These are phyloP conservation scores for Pelagia noctiluca DNA, from an alignment of 30 jellyfish, hydroid and myxozoan species.

Conservation along the genomic window DNA sequence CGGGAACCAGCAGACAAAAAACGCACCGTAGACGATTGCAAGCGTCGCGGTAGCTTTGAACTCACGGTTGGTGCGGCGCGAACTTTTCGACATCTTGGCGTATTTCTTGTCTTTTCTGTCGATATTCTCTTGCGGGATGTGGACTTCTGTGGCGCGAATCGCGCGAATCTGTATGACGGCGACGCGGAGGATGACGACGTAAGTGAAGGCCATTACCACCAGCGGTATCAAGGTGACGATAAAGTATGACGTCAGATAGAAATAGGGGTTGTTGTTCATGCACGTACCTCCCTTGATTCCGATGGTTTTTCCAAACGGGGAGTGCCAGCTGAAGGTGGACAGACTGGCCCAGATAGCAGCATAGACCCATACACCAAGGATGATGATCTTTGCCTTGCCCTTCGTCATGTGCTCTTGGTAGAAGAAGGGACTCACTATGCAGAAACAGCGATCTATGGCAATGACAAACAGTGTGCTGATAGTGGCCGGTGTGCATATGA, in stretches of 20 bases:
- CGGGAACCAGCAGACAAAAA: conserved; percentile 94
- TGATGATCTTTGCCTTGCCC: conserved; percentile 35
- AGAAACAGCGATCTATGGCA: conserved; percentile 91
- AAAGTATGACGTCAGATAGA: conserved; percentile 77
- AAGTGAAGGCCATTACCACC: conserved; percentile 67
- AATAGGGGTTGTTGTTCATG: conserved; percentile 55
- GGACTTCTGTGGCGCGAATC: conserved; percentile 78
- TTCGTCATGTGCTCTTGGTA: conserved; percentile 64
- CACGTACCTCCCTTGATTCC: conserved; percentile 23
- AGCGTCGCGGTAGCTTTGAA: conserved; percentile 93
- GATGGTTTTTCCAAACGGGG: conserved; percentile 5
- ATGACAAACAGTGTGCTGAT: conserved; percentile 84
- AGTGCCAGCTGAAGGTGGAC: conserved; percentile 80
- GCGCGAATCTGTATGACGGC: conserved; percentile 90
- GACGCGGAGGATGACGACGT: conserved; percentile 71
- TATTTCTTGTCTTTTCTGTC: conserved; percentile 41
- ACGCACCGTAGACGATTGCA: conserved; percentile 91
- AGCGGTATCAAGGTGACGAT: conserved; percentile 79
- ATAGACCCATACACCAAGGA: conserved; percentile 71
- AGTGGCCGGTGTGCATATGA: conserved; percentile 73
- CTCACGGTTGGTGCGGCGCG: conserved; percentile 80
- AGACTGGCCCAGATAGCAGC: conserved; percentile 71
- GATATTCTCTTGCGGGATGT: conserved; percentile 35
- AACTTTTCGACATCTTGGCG: conserved; percentile 39
- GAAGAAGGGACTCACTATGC: conserved; percentile 75